Conservation (phyloP, 1,140 invertebrate genomes). For the Formica exsecta region DNA sequence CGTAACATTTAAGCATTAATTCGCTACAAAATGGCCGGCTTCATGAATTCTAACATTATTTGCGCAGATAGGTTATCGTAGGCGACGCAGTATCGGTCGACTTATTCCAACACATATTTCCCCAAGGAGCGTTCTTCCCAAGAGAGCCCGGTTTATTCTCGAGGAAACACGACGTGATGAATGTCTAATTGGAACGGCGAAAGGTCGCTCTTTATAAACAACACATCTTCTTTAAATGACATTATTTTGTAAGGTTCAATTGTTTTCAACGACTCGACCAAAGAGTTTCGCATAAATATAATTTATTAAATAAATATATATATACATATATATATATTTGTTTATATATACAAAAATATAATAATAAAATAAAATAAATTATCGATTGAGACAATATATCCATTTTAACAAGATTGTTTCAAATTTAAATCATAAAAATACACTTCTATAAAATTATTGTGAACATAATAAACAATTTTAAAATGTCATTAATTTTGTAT, state of each 20-base stretch:
- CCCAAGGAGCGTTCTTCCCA: conserved; percentile 56
- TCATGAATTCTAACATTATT: conserved; percentile 64
- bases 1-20: conserved; percentile 16
- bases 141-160: conserved; percentile 21
- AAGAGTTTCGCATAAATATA: neutral
- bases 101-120: conserved; percentile 71
- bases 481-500: neutral
- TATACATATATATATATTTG: no score
- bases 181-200: conserved; percentile 70
- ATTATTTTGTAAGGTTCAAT: neutral
- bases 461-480: neutral
- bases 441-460: neutral
- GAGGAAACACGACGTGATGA: conserved; percentile 64
- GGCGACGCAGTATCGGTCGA: conserved; percentile 47
- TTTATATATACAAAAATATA: no score
- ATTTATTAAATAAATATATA: neutral
- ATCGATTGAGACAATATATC: neutral
- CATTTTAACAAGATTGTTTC: neutral
- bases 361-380: neutral
- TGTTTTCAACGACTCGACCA: neutral
- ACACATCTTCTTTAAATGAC: conserved; percentile 20
- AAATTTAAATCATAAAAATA: conserved; percentile 26
- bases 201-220: conserved; percentile 31
- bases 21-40: conserved; percentile 19
- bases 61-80: conserved; percentile 64